A percentile compares a stretch with the other conserved stretches of the same genome.
Conservation (phyloP, 2,797 vertebrate genomes). For the Trachops cirrhosus region DNA sequence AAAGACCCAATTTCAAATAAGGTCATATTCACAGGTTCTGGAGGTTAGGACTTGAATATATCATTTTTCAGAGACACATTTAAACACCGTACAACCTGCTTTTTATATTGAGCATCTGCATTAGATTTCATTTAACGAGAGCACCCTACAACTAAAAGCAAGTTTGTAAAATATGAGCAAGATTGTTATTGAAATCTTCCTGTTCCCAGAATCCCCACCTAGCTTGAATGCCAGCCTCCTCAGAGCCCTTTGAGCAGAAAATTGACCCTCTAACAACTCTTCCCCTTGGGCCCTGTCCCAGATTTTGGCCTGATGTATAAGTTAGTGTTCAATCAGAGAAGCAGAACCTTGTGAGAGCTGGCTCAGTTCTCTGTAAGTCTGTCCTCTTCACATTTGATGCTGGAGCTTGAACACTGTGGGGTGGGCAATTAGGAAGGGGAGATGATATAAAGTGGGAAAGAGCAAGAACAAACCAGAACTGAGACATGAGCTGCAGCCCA, state of each 20-base stretch:
- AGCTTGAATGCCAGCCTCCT: not conserved
- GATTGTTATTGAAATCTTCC: not conserved
- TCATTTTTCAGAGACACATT: not conserved
- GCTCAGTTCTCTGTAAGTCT: not conserved
- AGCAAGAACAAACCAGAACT: not conserved
- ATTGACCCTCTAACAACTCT: not conserved
- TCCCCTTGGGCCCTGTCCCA: not conserved
- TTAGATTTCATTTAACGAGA: not conserved
- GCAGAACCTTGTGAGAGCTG: not conserved
- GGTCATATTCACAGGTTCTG: not conserved
- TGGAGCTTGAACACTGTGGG: not conserved
- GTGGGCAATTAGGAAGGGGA: not conserved
- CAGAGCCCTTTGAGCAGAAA: not conserved
- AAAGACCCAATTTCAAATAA: not conserved
- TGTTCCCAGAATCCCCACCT: not conserved
- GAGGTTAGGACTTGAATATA: not conserved
- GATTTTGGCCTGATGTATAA: not conserved
- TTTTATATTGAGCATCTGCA: not conserved
- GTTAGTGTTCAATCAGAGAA: not conserved
- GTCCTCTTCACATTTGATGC: rapidly evolving
- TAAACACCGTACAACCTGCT: not conserved
- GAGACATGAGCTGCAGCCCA: not conserved
- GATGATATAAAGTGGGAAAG: not conserved
- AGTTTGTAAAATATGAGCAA: not conserved
- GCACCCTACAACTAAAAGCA: not conserved